phyloP scores from a whole-genome alignment of 30 jellyfish, hydroid and myxozoan genomes.

The Catostylus mosaicus region DNA sequence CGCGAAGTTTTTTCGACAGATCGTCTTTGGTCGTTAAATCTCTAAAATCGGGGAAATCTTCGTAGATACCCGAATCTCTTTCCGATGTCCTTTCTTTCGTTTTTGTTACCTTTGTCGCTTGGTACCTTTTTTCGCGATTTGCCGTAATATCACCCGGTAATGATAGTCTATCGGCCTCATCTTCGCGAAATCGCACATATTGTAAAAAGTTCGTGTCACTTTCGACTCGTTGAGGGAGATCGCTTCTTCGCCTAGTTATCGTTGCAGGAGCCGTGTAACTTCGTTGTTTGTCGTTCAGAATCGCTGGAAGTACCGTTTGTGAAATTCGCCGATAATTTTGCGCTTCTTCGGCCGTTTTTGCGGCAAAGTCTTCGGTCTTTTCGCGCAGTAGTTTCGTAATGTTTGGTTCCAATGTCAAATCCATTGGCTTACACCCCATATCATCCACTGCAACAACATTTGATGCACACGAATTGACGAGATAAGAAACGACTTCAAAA shows the following conservation, averaged over 20 bases:
- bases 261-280: slow-evolving; percentile 15
- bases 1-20: background rate
- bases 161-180: background rate
- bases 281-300: slow-evolving; percentile 1
- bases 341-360: slow-evolving; percentile 16
- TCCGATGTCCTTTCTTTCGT: background rate
- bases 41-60: slow-evolving; percentile 3
- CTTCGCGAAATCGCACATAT: background rate
- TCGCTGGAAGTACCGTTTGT: background rate
- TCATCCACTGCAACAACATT: slow-evolving; percentile 72
- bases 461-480: slow-evolving; percentile 67
- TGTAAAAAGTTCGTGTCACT: slow-evolving; percentile 8
- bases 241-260: background rate
- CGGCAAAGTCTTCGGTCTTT: background rate
- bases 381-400: slow-evolving; percentile 11
- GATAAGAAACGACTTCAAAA: slow-evolving; percentile 58
- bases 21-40: background rate
- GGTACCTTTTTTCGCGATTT: background rate
- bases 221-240: background rate
- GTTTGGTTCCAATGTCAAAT: slow-evolving; percentile 63
- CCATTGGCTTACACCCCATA: slow-evolving; percentile 83
- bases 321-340: background rate
- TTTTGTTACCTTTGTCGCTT: background rate
- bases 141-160: background rate
- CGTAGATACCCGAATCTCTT: slow-evolving; percentile 27